Percentiles rank a stretch among this genome's conserved stretches.
These are phyloP conservation scores for Stigmatopora argus DNA, from an alignment of 2,113 vertebrate genomes.

Conservation along the genomic window DNA sequence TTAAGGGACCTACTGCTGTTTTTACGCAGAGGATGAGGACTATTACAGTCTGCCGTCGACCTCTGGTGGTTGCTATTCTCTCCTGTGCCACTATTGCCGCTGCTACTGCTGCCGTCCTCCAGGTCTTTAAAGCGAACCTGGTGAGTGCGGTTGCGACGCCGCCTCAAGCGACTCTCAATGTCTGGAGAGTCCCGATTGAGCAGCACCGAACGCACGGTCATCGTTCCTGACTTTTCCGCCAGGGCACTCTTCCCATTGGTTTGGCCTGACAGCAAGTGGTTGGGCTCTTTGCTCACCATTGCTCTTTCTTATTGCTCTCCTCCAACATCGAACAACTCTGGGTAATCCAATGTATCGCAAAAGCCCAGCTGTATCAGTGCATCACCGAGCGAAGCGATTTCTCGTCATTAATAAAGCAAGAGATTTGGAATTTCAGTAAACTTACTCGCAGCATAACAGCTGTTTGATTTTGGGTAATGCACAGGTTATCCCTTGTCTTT, in stretches of 20 bases:
- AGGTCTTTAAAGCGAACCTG: slow-evolving; percentile 83
- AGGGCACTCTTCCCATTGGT: slow-evolving; percentile 65
- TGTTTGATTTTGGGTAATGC: slow-evolving; percentile 23
- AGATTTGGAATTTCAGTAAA: slow-evolving; percentile 5
- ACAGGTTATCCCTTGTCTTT: slow-evolving; percentile 21
- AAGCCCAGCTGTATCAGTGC: slow-evolving; percentile 38
- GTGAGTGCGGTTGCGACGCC: slow-evolving; percentile 76
- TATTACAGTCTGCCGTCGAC: slow-evolving; percentile 47
- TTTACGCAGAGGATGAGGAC: slow-evolving; percentile 64
- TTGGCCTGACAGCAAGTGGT: slow-evolving; percentile 63
- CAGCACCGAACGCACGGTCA: slow-evolving; percentile 79
- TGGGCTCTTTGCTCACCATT: slow-evolving; percentile 78
- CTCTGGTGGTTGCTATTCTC: slow-evolving; percentile 55
- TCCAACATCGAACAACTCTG: slow-evolving; percentile 61
- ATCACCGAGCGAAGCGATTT: slow-evolving; percentile 29
- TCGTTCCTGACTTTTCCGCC: slow-evolving; percentile 70
- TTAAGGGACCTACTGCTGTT: slow-evolving; percentile 41
- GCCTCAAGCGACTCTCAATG: slow-evolving; percentile 73
- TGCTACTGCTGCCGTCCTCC: slow-evolving; percentile 68
- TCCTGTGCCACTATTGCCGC: slow-evolving; percentile 58
- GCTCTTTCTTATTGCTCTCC: slow-evolving; percentile 38
- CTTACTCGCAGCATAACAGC: slow-evolving; percentile 18
- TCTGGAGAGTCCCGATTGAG: slow-evolving; percentile 78
- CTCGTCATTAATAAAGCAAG: slow-evolving; percentile 22
- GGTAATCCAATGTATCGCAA: slow-evolving; percentile 35